Evolutionary conservation across 2,797 vertebrate species (phyloP).

Genomic region (Hirundo rustica): DNA sequence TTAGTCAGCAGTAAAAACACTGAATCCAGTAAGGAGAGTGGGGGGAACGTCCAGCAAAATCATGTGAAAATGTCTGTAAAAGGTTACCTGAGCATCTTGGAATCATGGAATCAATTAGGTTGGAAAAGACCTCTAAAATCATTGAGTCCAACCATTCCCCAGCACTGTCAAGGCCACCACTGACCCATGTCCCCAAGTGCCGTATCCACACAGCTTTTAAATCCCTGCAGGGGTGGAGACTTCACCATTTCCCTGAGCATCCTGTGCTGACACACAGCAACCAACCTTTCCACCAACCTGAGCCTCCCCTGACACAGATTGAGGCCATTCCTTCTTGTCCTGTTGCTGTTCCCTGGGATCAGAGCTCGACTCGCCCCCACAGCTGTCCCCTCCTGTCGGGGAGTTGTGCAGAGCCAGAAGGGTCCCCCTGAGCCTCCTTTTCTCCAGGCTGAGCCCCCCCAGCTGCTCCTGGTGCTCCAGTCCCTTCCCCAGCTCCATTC

Average conservation of each 20-base stretch:
- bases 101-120: background rate
- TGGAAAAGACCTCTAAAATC: background rate
- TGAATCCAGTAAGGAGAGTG: background rate
- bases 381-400: background rate
- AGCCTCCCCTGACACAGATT: background rate
- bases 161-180: background rate
- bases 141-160: fast-evolving
- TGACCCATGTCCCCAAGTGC: background rate
- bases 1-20: background rate
- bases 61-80: background rate
- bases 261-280: background rate
- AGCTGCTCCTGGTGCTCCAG: fast-evolving
- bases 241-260: background rate
- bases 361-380: fast-evolving
- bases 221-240: background rate
- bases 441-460: background rate
- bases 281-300: background rate
- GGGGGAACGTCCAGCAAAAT: background rate
- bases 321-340: background rate
- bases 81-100: background rate
- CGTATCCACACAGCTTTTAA: background rate
- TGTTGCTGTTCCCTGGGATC: background rate
- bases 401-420: background rate
- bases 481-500: fast-evolving
- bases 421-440: background rate